These are phyloP conservation scores for Octonoba sinensis DNA, from an alignment of 2,888 invertebrate species.

Conservation along the genomic window DNA sequence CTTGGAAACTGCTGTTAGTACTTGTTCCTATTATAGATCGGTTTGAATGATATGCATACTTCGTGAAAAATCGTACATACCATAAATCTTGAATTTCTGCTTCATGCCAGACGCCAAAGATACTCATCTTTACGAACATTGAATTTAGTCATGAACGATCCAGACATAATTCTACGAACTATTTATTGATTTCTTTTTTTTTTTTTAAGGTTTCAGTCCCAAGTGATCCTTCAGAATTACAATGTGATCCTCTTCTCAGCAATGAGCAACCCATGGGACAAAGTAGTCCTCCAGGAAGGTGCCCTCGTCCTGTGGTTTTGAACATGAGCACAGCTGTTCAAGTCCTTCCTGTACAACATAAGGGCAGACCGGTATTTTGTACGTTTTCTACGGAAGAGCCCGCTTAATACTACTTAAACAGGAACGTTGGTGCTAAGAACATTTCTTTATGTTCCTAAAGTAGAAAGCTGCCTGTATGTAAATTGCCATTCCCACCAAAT, in stretches of 20 bases:
- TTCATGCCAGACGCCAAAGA: background rate
- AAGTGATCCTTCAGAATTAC: constrained; percentile 46
- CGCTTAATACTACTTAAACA: constrained; percentile 10
- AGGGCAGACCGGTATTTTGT: constrained; percentile 24
- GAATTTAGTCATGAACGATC: too few species aligned
- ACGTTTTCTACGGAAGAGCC: constrained; percentile 39
- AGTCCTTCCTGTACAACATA: constrained; percentile 32
- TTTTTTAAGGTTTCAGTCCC: constrained; percentile 33
- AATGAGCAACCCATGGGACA: constrained; percentile 39
- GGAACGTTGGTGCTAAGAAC: background rate
- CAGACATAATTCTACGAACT: background rate
- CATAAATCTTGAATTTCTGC: background rate
- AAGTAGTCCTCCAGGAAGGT: constrained; percentile 14
- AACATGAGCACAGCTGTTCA: constrained; percentile 32
- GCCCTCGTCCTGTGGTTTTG: background rate
- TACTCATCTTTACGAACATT: too few species aligned
- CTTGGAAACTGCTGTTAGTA: too few species aligned
- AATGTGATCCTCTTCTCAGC: constrained; percentile 37
- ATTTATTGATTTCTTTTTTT: background rate
- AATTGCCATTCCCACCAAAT: too few species aligned
- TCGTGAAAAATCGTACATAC: too few species aligned
- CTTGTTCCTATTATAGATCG: too few species aligned
- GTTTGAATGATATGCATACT: too few species aligned
- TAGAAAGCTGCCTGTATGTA: too few species aligned
- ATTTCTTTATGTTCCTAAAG: constrained; percentile 5